These are phyloP conservation scores for Poeciliopsis prolifica DNA, from an alignment of 2,113 vertebrate genomes.

Conservation along the genomic window DNA sequence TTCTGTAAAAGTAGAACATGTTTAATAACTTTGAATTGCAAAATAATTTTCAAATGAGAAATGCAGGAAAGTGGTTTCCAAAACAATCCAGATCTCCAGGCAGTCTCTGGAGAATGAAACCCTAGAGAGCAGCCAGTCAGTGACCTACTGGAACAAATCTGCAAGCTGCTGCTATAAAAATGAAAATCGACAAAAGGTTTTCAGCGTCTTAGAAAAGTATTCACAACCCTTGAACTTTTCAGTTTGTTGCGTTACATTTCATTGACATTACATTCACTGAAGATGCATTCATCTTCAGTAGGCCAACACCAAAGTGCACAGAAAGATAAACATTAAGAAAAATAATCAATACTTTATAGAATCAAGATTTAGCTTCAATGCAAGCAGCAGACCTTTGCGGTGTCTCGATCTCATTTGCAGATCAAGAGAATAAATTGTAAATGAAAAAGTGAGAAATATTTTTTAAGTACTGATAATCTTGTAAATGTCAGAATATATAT, in stretches of 20 bases:
- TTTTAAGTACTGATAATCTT: background rate
- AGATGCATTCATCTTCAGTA: background rate
- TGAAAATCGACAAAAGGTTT: constrained; percentile 7
- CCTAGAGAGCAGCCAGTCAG: constrained; percentile 21
- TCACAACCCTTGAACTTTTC: background rate
- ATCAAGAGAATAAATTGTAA: background rate
- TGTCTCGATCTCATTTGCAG: background rate
- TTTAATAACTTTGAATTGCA: constrained; percentile 11
- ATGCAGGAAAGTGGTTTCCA: constrained; percentile 12
- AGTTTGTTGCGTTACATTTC: background rate
- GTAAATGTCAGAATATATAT: background rate
- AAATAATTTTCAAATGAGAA: constrained; percentile 22
- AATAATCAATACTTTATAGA: background rate
- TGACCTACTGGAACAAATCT: constrained; percentile 56
- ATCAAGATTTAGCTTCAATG: background rate
- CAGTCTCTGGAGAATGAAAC: constrained; percentile 33
- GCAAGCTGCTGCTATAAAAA: constrained; percentile 30
- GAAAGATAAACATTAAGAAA: background rate
- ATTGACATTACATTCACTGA: background rate
- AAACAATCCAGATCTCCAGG: constrained; percentile 8
- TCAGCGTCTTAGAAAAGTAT: too few relatives aligned
- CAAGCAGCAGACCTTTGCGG: background rate
- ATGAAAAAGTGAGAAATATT: background rate
- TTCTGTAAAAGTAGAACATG: background rate
- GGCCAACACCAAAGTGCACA: background rate